Base-by-base conservation (phyloP, 2,888 invertebrate species). In the Idaea straminata region DNA sequence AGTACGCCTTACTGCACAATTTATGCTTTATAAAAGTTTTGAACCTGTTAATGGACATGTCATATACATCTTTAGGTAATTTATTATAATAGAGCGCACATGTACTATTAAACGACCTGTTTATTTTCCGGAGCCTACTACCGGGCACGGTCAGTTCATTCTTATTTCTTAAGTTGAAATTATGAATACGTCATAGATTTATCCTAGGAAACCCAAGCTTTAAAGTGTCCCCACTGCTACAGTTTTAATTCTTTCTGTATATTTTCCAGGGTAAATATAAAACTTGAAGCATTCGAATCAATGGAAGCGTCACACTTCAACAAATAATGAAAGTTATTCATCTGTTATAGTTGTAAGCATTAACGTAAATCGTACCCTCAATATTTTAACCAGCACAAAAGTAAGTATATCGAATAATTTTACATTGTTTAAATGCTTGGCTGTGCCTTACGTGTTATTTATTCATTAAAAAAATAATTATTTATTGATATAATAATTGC, bases 251-350 rank as follows among this genome's bases (percentile, higher is more conserved):
- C 1, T 25, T 25, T 25, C 25, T 69, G 68, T 72, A 72, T 78
- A 75, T 77, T 69, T 94, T 94, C 67, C 92, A 96, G 95, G 73
- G 89, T 95, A 75, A 89, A 90, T 62, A 89, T 95, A 36, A 87
- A 94, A 60, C 78, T 96, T 72, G 93, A 93, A 57, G 91, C 93
- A 0, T 95, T 91, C 78, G 93, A 94, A 69, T 94, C 94, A 0
- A 89, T 96, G 82, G 95, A 96, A 83, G 94, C 94, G 62, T 95
- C 95, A 69, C 94, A 94, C 80, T 92, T 95, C 78, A 95, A 94
- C 77, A 90, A 93, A 73, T 94, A 87, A 85, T 73, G 66, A 57
- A 61, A 65, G 35, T 15, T 62, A 64, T 59, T 58, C 38, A 38
- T 62, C n/a, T 61, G 61, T 15, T 35, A 38, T 69, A 67, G 62